Evolutionary conservation across 2,888 invertebrate genomes (phyloP).

Genomic region (Piscicola geometra): DNA sequence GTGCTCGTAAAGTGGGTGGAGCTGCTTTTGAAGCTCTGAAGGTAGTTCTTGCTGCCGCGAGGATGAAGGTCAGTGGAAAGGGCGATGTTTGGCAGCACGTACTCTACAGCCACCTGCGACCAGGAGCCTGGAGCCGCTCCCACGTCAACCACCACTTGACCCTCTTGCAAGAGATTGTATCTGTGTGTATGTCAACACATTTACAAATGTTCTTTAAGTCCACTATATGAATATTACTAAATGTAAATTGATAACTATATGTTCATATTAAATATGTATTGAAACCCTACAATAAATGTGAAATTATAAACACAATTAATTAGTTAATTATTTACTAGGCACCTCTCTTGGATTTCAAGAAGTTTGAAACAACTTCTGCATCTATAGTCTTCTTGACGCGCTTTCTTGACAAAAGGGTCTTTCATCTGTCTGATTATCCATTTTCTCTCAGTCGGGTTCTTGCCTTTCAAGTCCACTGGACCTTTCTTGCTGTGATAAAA

Average conservation of each 20-base stretch:
- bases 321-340: slow-evolving; percentile 64
- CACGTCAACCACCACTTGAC: slow-evolving; percentile 77
- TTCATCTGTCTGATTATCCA: slow-evolving; percentile 79
- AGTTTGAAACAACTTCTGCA: slow-evolving; percentile 94
- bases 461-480: slow-evolving; percentile 58
- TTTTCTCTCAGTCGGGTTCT: slow-evolving; percentile 73
- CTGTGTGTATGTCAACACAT: neutral
- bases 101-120: slow-evolving; percentile 65
- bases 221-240: neutral
- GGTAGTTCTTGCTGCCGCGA: slow-evolving; percentile 52
- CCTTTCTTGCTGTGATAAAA: neutral
- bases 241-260: neutral
- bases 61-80: too few relatives aligned
- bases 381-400: slow-evolving; percentile 63
- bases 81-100: slow-evolving; percentile 48
- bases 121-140: slow-evolving; percentile 95
- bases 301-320: neutral
- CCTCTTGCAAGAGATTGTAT: slow-evolving; percentile 57
- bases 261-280: neutral
- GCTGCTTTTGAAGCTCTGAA: too few relatives aligned
- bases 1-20: neutral
- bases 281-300: neutral
- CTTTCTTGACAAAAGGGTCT: slow-evolving; percentile 85
- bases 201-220: neutral
- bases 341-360: slow-evolving; percentile 80